A percentile compares a stretch with the other conserved stretches of the same genome.
Conservation (phyloP, 2,113 vertebrate species). For the Mesembrinibis cayennensis region DNA sequence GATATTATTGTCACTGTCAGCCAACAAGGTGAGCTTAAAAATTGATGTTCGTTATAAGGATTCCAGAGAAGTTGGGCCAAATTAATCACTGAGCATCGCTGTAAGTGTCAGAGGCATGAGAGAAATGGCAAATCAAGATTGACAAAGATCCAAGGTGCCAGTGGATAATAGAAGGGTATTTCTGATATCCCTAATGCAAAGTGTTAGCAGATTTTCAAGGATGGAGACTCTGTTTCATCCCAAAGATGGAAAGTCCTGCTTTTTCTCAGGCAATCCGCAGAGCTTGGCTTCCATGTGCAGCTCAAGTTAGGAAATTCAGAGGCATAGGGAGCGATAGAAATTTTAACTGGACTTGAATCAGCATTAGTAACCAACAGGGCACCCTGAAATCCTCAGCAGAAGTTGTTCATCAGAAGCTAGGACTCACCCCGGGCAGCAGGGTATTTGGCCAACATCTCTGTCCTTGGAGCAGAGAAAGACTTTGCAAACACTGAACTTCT, state of each 20-base stretch:
- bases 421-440: accelerated
- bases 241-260: background rate
- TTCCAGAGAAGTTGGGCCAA: background rate
- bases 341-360: background rate
- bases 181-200: background rate
- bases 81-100: background rate
- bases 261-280: conserved; percentile 12
- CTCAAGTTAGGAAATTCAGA: background rate
- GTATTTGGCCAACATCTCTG: background rate
- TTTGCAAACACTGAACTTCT: background rate
- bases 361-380: background rate
- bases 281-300: background rate
- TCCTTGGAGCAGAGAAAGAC: background rate
- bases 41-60: background rate
- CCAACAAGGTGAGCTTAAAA: background rate
- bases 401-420: background rate
- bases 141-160: background rate
- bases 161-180: background rate
- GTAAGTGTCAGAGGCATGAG: background rate
- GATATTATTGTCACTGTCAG: background rate
- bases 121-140: background rate
- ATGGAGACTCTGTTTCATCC: background rate
- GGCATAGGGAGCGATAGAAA: background rate
- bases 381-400: background rate
- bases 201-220: conserved; percentile 17